phyloP scores from a whole-genome alignment of 2,113 vertebrate genomes.

The Azemiops feae region DNA sequence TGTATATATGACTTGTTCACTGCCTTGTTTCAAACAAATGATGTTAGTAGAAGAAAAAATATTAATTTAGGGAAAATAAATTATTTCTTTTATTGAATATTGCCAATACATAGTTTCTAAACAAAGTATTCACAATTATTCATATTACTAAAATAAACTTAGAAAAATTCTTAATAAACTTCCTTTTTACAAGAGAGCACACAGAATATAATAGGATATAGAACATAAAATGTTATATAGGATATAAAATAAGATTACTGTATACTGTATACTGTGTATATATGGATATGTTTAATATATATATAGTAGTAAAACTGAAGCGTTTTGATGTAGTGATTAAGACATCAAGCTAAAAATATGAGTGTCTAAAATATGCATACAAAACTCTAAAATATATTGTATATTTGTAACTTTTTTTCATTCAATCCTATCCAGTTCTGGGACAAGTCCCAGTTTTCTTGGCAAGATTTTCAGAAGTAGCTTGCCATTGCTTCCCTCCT shows the following conservation, averaged over 20 bases:
- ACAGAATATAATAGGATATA: neutral
- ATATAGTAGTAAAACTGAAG: neutral
- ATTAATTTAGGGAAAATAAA: neutral
- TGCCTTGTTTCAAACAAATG: neutral
- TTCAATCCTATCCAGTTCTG: neutral
- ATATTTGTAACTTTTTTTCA: neutral
- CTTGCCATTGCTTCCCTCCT: neutral
- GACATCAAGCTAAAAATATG: neutral
- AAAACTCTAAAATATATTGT: neutral
- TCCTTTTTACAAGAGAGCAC: neutral
- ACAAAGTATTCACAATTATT: neutral
- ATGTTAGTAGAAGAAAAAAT: neutral
- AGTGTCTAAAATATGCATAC: neutral
- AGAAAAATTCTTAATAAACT: neutral
- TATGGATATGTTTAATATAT: neutral
- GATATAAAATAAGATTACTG: no score
- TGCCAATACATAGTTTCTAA: conserved; percentile 2
- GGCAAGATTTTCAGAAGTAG: neutral
- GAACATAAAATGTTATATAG: neutral
- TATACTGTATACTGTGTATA: no score
- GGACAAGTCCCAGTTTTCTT: neutral
- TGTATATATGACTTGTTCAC: neutral
- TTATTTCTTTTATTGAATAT: neutral
- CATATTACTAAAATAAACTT: neutral
- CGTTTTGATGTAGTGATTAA: neutral